phyloP scores from a whole-genome alignment of 2,113 vertebrate species.

The Archocentrus centrarchus region DNA sequence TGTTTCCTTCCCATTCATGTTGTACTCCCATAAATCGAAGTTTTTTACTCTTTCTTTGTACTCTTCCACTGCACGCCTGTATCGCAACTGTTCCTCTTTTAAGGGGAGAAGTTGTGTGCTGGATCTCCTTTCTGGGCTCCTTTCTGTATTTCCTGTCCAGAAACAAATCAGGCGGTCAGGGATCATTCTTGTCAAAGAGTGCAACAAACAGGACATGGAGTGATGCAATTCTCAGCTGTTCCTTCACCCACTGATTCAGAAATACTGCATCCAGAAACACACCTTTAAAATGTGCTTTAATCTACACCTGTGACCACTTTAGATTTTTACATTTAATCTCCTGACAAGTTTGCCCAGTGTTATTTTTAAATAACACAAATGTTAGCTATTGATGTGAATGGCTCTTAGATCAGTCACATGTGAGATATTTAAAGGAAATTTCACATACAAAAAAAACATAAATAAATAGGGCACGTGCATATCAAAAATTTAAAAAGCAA shows the following conservation, averaged over 20 bases:
- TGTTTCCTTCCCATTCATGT: neutral
- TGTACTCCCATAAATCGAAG: neutral
- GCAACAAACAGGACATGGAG: slow-evolving; percentile 45
- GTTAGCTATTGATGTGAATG: neutral
- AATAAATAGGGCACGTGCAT: neutral
- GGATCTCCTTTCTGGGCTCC: slow-evolving; percentile 62
- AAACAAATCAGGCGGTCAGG: slow-evolving; percentile 77
- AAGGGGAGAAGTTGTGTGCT: slow-evolving; percentile 65
- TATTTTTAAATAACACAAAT: neutral
- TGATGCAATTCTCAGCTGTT: slow-evolving; percentile 65
- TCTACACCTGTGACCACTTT: neutral
- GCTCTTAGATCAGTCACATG: neutral
- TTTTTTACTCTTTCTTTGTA: neutral
- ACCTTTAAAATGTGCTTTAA: neutral
- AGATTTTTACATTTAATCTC: neutral
- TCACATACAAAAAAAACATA: neutral
- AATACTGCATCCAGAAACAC: neutral
- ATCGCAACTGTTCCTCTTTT: slow-evolving; percentile 70
- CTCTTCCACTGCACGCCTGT: slow-evolving; percentile 17
- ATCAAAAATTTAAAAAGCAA: neutral
- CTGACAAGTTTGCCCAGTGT: neutral
- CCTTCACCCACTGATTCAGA: slow-evolving; percentile 14
- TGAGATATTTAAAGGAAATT: neutral
- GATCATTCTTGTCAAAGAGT: slow-evolving; percentile 70
- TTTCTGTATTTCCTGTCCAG: slow-evolving; percentile 84